phyloP scores from a whole-genome alignment of 2,797 vertebrate species.

The Myotis findleyi region DNA sequence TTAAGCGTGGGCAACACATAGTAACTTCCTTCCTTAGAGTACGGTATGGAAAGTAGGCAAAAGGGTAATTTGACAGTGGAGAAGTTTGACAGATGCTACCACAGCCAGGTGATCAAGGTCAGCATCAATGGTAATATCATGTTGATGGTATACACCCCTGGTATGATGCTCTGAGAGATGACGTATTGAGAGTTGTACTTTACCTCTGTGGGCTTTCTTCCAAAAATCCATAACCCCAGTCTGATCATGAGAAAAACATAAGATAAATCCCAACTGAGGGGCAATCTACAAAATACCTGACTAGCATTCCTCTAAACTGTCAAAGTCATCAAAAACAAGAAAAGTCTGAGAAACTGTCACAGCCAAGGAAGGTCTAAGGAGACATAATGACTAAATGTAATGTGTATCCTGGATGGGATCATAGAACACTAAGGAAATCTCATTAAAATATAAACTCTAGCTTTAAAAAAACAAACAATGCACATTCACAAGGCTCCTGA shows the following conservation, averaged over 20 bases:
- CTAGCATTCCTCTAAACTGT: not conserved
- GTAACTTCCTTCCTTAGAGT: not conserved
- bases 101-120: not conserved
- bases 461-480: not conserved
- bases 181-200: not conserved
- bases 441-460: not conserved
- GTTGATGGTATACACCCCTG: not conserved
- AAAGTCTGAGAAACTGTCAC: not conserved
- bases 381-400: not conserved
- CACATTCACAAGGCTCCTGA: not conserved
- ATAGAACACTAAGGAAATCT: not conserved
- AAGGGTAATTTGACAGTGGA: not conserved
- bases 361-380: not conserved
- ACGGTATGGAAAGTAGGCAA: not conserved
- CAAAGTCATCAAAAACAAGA: not conserved
- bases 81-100: not conserved
- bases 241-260: not conserved
- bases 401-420: not conserved
- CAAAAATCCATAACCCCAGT: not conserved
- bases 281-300: not conserved
- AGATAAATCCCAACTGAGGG: not conserved
- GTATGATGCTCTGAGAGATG: not conserved
- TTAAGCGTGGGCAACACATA: not conserved
- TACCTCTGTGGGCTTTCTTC: not conserved
- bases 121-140: not conserved